Evolutionary conservation across 2,888 invertebrate genomes (phyloP), one percentile per base, ranked within the genome.

Genomic region (Halocaridina rubra): DNA sequence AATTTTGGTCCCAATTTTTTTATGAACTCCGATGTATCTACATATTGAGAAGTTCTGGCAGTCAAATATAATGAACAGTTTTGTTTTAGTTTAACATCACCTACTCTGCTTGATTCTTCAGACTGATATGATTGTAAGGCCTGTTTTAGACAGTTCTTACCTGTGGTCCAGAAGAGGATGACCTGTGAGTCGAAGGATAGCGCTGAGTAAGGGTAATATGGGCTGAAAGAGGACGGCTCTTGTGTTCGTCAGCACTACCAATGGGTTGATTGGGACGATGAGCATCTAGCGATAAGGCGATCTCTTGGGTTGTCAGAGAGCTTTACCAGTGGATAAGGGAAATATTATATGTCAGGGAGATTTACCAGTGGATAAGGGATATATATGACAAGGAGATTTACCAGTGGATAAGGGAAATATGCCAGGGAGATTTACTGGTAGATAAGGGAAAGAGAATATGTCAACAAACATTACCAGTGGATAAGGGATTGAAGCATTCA

Each of bases 151-250:
- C n/a, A n/a, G n/a, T n/a, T n/a, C n/a, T 78, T 61, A 84, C 82
- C 82, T 84, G 82, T n/a, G 69, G 29, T 19, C 29, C 32, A n/a
- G 69, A 69, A 8, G 69, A 71, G 24, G 78, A 32, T 10, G 82
- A 78, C n/a, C 82, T 78, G 72, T 84, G 82, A 30, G 72, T 84
- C 13, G 61, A 22, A 4, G 78, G 82, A n/a, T 72, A 77, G n/a
- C 46, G 39, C 8, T 59, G 76, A 46, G 46, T 59, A 39, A 19
- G 82, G 8, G 57, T 67, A 53, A 30, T 46, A 29, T 57, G 82
- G 72, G 27, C 27, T n/a, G 57, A 69, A 46, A n/a, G 61, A 22
- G 61, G 59, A 30, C 32, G 32, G 59, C 77, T 32, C 32, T 29
- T 24, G 7, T 30, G 77, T 24, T 22, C 59, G 4, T 77, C 77